Conservation (phyloP, 2,113 vertebrate genomes). For the Hydrolagus affinis region DNA sequence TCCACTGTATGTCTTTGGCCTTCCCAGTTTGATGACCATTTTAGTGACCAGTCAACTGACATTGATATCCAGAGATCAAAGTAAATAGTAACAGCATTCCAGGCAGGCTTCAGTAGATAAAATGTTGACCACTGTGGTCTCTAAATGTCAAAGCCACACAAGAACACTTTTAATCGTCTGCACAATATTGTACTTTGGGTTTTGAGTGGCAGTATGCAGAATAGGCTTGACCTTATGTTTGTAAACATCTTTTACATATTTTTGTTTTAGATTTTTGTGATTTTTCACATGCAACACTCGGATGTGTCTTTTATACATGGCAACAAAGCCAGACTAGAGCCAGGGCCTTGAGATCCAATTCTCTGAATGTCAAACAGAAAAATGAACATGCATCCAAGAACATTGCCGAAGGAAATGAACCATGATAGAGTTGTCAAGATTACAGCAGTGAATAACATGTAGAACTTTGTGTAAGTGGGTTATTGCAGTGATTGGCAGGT, state of each 20-base stretch:
- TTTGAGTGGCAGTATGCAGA: neutral
- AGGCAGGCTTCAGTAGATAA: neutral
- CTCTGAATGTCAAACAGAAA: slow-evolving; percentile 16
- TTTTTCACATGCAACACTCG: neutral
- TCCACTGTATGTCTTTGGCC: neutral
- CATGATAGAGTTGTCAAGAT: neutral
- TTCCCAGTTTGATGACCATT: neutral
- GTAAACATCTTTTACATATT: slow-evolving; percentile 18
- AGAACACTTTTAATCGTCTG: neutral
- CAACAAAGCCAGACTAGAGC: neutral
- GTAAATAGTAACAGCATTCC: neutral
- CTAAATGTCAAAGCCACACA: neutral
- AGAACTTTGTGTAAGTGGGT: neutral
- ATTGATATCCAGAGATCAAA: neutral
- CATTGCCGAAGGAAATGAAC: neutral
- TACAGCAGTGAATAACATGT: neutral
- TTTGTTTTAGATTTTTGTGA: neutral
- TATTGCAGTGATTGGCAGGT: neutral
- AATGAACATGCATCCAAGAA: slow-evolving; percentile 4
- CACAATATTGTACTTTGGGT: neutral
- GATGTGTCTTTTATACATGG: neutral
- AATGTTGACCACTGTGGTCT: neutral
- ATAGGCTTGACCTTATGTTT: neutral
- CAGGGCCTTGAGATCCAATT: neutral
- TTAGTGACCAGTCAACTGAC: neutral